Base-by-base conservation (phyloP, 2,888 invertebrate genomes). In the Ichneumoninae sp. region DNA sequence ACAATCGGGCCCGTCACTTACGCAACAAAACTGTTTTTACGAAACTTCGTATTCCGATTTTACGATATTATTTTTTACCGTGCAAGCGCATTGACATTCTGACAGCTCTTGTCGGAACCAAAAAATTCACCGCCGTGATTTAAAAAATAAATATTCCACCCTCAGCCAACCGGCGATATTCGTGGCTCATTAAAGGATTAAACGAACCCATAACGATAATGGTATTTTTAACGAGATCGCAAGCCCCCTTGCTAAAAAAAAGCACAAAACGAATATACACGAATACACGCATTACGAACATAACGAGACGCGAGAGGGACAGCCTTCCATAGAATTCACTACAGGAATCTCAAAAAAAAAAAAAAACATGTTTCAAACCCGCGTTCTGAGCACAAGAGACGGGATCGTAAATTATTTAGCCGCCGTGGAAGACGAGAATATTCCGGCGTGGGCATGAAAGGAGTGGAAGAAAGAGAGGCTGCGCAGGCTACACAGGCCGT, bases 321-420 rank as follows among this genome's bases (percentile, higher is more conserved):
- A 13, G n/a, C 22, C 52, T 60, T 66, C 36, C 50, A 79, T 70
- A 74, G 82, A 78, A 79, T 71, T 79, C 33, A n/a, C 50, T 33
- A 47, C 57, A 33, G 50, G 22, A 71, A 79, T 81, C 62, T 74
- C 84, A 65, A 40, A 40, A 40, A 40, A 16, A 44, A 44, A 44
- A 44, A 44, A 65, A 40, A 40, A 78, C 66, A 70, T 57, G 54
- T 57, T 70, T 74, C 71, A 57, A 78, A n/a, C 65, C 26, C 19
- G 22, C 77, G 52, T 50, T 13, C 70, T 70, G 78, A 70, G 70
- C 47, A 52, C 6, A 40, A 36, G 22, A 50, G 71, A 33, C 19
- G 26, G 71, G 65, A 19, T 62, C 30, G 66, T 68, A 65, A 72
- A 65, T 83, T 47, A 70, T 62, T 33, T 13, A 79, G 54, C 52